A percentile compares a stretch with the other conserved stretches of the same genome.
phyloP scores from a whole-genome alignment of 2,888 invertebrate species.

The Gnatocerus cornutus region DNA sequence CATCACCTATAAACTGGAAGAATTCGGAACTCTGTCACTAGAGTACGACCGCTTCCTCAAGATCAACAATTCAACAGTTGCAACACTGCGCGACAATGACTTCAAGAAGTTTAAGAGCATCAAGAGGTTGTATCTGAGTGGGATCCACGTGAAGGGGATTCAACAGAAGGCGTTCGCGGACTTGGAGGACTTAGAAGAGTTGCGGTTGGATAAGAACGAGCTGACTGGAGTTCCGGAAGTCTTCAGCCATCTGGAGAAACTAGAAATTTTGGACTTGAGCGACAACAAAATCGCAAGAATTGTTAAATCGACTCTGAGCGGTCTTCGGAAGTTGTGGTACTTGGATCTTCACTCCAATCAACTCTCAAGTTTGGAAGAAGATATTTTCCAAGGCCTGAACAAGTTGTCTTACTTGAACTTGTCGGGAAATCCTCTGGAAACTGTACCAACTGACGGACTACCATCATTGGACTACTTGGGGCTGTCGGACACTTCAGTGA shows the following conservation, averaged over 20 bases:
- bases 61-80: too few relatives aligned
- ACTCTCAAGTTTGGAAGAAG: neutral
- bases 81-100: too few relatives aligned
- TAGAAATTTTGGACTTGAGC: neutral
- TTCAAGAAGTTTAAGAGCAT: too few relatives aligned
- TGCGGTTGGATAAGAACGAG: neutral
- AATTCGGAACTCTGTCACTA: too few relatives aligned
- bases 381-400: neutral
- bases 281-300: neutral
- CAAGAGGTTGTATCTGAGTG: too few relatives aligned
- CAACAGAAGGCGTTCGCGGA: neutral
- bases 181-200: neutral
- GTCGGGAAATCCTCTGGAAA: neutral
- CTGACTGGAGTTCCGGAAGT: conserved; percentile 2
- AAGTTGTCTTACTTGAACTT: neutral
- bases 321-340: neutral
- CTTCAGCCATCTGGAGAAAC: neutral
- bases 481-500: neutral
- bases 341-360: neutral
- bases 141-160: too few relatives aligned
- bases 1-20: too few relatives aligned
- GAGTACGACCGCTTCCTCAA: too few relatives aligned
- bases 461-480: neutral
- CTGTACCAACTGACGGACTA: neutral
- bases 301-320: neutral